Base-by-base conservation (phyloP, 2,888 invertebrate species). In the Branchinecta sandiegonensis region DNA sequence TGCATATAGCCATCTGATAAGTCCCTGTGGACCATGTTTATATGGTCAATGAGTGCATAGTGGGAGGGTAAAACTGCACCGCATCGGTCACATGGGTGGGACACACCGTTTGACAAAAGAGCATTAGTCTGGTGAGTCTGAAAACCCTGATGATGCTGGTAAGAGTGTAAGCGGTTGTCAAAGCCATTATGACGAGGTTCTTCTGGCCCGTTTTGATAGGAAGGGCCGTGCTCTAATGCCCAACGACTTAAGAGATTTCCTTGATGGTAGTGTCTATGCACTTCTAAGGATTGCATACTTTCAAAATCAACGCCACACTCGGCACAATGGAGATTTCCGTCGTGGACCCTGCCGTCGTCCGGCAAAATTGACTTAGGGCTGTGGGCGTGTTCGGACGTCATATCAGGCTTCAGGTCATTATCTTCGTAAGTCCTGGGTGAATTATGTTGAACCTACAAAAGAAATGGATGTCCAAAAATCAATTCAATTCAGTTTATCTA, bases 81-180 rank as follows among this genome's bases (percentile, higher is more conserved):
- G 76, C 90, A 90, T 77, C 90, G 89, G 76, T 90, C 90, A 78
- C 90, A 90, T 85, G 85, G 17, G 78, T 76, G 70, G 85, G 86
- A 0, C 86, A 83, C 13, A n/a, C 63, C 63, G 63, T 56, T 56
- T 56, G 63, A 56, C 63, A 56, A 17, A 23, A 56, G 63, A 9
- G 8, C 63, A 56, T 56, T 56, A 37, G 37, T 37, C 23, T 56
- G 63, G 63, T 56, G 63, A n/a, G n/a, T n/a, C 23, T 10, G 63
- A 56, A 56, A 56, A 56, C 23, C 23, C 63, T 56, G 63, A 56
- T 56, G 63, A 56, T n/a, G 9, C n/a, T 56, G 63, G 23, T 56
- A 56, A 17, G 63, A 56, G 23, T 56, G n/a, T 56, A 56, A 56
- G 8, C 63, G n/a, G 23, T 8, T 56, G 63, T 56, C 66, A n/a